These are phyloP conservation scores for Scortum barcoo DNA, from an alignment of 2,113 vertebrate species.

Conservation along the genomic window DNA sequence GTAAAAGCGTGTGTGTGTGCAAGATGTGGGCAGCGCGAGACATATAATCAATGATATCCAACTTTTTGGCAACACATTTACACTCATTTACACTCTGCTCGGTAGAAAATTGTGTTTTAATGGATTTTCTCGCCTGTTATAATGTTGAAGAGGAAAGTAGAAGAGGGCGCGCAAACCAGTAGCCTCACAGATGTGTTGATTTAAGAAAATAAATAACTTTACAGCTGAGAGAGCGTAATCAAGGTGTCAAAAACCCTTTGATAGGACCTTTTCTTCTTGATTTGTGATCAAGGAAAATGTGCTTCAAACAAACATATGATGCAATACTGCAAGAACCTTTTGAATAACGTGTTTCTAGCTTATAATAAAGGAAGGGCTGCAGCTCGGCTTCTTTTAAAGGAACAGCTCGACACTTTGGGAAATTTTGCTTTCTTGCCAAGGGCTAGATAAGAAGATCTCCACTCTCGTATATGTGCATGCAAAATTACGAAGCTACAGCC, in stretches of 20 bases:
- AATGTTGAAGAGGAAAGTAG: neutral
- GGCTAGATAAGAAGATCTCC: neutral
- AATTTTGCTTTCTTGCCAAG: neutral
- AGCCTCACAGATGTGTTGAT: neutral
- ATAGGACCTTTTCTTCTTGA: neutral
- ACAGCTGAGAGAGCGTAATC: neutral
- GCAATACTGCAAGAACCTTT: neutral
- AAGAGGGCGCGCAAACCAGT: neutral
- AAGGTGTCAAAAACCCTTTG: neutral
- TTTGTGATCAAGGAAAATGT: neutral
- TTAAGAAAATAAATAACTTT: too few species aligned
- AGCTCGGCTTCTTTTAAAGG: neutral
- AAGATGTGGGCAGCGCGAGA: constrained; percentile 17
- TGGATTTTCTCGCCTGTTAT: neutral
- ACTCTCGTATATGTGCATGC: neutral
- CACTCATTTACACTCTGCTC: constrained; percentile 6
- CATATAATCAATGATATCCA: constrained; percentile 41
- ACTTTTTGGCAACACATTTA: constrained; percentile 26
- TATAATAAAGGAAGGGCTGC: neutral
- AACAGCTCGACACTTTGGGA: neutral
- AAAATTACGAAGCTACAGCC: neutral
- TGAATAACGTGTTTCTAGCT: neutral
- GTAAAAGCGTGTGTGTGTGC: neutral
- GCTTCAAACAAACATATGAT: neutral
- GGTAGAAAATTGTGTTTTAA: neutral